phyloP scores from a whole-genome alignment of 2,113 vertebrate species.

The Zosterops pallidus region DNA sequence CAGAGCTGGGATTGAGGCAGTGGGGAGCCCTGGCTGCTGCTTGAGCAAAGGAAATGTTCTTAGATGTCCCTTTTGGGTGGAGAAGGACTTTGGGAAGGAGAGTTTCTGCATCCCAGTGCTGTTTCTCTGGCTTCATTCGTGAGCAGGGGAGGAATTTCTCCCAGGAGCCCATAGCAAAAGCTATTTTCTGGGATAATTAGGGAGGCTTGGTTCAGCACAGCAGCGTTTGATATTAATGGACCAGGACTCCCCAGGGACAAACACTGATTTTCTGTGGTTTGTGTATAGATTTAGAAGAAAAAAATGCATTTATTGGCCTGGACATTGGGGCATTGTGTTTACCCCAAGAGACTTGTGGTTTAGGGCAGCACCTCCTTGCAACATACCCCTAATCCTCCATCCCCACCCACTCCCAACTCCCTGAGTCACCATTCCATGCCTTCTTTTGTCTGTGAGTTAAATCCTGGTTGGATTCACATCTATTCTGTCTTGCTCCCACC shows the following conservation, averaged over 20 bases:
- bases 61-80: not conserved
- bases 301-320: not conserved
- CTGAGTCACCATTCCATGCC: rapidly evolving
- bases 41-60: not conserved
- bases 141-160: not conserved
- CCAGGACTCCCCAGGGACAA: not conserved
- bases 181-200: not conserved
- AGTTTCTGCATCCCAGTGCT: not conserved
- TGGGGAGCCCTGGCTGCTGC: not conserved
- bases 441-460: not conserved
- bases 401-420: not conserved
- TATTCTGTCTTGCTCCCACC: not conserved
- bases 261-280: not conserved
- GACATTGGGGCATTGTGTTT: rapidly evolving
- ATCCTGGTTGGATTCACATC: not conserved
- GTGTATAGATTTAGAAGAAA: not conserved
- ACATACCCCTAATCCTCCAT: not conserved
- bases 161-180: not conserved
- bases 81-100: not conserved
- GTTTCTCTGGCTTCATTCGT: rapidly evolving
- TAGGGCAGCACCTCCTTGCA: not conserved
- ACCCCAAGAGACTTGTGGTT: rapidly evolving
- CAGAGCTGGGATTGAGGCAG: not conserved
- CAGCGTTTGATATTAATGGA: not conserved
- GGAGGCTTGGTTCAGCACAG: not conserved